Evolutionary conservation across 2,113 vertebrate genomes (phyloP), one percentile per base, ranked within the genome.

Genomic region (Cephalopholis sonnerati): DNA sequence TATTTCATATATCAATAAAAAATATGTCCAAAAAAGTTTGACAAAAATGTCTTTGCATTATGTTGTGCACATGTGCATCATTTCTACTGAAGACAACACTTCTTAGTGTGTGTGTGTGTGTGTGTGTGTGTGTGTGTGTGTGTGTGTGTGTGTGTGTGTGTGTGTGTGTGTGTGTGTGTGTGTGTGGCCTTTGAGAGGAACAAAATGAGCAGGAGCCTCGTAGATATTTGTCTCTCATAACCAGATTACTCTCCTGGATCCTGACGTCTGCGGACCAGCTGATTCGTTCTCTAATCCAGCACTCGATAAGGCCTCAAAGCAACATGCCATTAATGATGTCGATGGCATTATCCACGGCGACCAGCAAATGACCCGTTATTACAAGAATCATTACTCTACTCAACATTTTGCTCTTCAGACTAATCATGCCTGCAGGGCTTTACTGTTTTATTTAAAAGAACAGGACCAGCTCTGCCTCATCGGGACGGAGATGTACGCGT

Each of bases 331-430:
- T 87, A 84, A 78, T 87, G 84, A 8, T 29, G 6, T 84, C 73
- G 76, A 68, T 79, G 82, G 82, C 77, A 3, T 91, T 80, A 83
- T 84, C 73, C 36, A 1, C 5, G 11, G 11, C 32, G 63, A 62
- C 69, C 66, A 89, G 83, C 75, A 65, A 77, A 81, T 84, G 89
- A 85, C 90, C 89, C 72, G 84, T 91, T 76, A 88, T 91, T 84
- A 91, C 72, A 54, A 88, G 70, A 82, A 51, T 64, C 77, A 76
- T 71, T 81, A 78, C 44, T 57, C 59, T 39, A 44, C 24, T 62
- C 32, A 36, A 36, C 32, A 36, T 36, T 36, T 7, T 72, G 32
- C 73, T 64, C 70, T 78, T 66, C 6, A 85, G 58, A 69, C 22
- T 71, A 74, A 87, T 51, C 24, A 25, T 15, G 72, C 70, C 89